Base-by-base conservation (phyloP, 2,888 invertebrate genomes). In the Pseudococcus viburni region DNA sequence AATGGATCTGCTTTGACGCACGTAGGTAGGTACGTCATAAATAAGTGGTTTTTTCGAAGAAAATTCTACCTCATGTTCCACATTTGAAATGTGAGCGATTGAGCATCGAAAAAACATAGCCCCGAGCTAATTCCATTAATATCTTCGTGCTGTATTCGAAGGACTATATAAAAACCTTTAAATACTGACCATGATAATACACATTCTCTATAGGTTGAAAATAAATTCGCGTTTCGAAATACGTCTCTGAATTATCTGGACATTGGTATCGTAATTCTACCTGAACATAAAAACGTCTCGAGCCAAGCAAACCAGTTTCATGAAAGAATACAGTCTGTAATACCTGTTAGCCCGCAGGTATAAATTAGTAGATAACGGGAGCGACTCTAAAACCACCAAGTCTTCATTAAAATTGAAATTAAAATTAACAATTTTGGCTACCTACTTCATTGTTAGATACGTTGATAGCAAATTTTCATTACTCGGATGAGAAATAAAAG, bases 301-400 rank as follows among this genome's bases (percentile, higher is more conserved):
- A 59, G 33, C 26, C 33, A 26, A 9, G 42, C 42, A 46, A 80
- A 80, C 80, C 80, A 80, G 80, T 80, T 80, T 80, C 42, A 7
- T 42, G 11, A 80, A 80, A 42, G 80, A 46, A 80, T 42, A 26
- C 8, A 3, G 19, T 15, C 42, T 39, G 39, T 19, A 26, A n/a
- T 3, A 22, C 17, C 46, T 33, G 26, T 33, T 33, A 33, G 80
- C 80, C 80, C 42, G 46, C 0, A 80, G 80, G 42, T 80, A 80
- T 46, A 42, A 80, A 80, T 80, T 80, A 39, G 80, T 80, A 42
- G 42, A 80, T 80, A 80, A 80, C 80, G 42, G 80, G 17, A 80
- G 80, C n/a, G 73, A 33, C 73, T 5, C 12, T 33, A 33, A 33
- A 9, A 42, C 46, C 42, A 42, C 42, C 8, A 15, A 5, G 12